Evolutionary conservation across 2,113 vertebrate genomes (phyloP).

Genomic region (Enhydra lutris): DNA sequence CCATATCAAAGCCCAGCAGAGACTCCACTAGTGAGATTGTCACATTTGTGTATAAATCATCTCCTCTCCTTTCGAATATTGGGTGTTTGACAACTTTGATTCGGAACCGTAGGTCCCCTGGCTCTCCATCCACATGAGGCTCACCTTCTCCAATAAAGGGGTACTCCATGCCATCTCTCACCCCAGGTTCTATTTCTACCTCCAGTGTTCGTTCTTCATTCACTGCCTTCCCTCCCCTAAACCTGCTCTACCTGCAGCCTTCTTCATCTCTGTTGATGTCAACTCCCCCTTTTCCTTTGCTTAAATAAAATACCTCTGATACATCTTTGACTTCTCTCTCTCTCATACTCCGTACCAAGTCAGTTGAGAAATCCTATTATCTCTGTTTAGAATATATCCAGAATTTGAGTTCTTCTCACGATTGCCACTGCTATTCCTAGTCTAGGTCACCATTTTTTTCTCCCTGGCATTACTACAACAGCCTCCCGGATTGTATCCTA

Average conservation of each 20-base stretch:
- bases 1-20: too few species aligned
- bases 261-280: background rate
- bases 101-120: conserved; percentile 95
- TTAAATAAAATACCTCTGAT: background rate
- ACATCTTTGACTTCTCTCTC: background rate
- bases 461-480: background rate
- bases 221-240: conserved; percentile 52
- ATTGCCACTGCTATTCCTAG: background rate
- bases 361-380: background rate
- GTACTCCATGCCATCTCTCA: conserved; percentile 98
- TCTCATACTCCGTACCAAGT: background rate
- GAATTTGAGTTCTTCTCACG: background rate
- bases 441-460: background rate
- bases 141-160: conserved; percentile 99
- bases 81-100: conserved; percentile 99
- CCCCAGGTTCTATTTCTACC: conserved; percentile 98
- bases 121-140: conserved; percentile 97
- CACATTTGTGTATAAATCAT: too few species aligned
- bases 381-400: background rate
- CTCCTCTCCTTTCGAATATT: too few species aligned
- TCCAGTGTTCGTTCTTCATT: conserved; percentile 97
- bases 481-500: background rate
- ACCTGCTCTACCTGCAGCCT: background rate
- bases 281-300: background rate
- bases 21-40: too few species aligned